Percentiles rank a stretch among this genome's conserved stretches.
Evolutionary conservation across 2,888 invertebrate species (phyloP).

Genomic region (Coleophora deauratella): DNA sequence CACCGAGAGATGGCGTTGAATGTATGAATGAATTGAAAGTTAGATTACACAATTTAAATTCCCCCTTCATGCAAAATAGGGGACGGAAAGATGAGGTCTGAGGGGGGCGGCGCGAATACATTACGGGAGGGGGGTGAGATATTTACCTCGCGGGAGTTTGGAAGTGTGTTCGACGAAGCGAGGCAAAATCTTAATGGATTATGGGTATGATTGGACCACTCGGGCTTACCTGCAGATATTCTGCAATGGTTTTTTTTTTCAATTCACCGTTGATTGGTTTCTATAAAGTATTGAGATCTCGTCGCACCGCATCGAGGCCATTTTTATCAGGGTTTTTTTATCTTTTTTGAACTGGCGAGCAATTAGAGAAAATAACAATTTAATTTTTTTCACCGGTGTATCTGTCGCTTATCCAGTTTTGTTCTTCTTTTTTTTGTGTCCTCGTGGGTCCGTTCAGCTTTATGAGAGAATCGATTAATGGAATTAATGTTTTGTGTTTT

Average conservation of each 20-base stretch:
- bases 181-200: constrained; percentile 71
- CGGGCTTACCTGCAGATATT: constrained; percentile 53
- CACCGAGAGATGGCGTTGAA: constrained; percentile 69
- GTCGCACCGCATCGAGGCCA: constrained; percentile 16
- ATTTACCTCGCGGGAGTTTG: constrained; percentile 69
- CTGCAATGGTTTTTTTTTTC: constrained; percentile 34
- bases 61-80: constrained; percentile 74
- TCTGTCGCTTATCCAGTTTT: constrained; percentile 27
- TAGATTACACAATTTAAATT: constrained; percentile 75
- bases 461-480: constrained; percentile 29
- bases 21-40: constrained; percentile 75
- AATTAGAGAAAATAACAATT: constrained; percentile 54
- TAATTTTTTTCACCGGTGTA: constrained; percentile 31
- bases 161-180: constrained; percentile 63
- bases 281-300: constrained; percentile 39
- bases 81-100: constrained; percentile 67
- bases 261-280: constrained; percentile 35
- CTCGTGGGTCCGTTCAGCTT: constrained; percentile 20
- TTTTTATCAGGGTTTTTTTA: constrained; percentile 24
- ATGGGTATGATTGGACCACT: constrained; percentile 65
- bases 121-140: constrained; percentile 56
- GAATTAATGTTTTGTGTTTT: constrained; percentile 30
- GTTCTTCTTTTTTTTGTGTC: constrained; percentile 18
- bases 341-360: constrained; percentile 32
- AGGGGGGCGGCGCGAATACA: constrained; percentile 59